phyloP scores from a whole-genome alignment of 2,888 invertebrate genomes.

The Xestia c-nigrum region DNA sequence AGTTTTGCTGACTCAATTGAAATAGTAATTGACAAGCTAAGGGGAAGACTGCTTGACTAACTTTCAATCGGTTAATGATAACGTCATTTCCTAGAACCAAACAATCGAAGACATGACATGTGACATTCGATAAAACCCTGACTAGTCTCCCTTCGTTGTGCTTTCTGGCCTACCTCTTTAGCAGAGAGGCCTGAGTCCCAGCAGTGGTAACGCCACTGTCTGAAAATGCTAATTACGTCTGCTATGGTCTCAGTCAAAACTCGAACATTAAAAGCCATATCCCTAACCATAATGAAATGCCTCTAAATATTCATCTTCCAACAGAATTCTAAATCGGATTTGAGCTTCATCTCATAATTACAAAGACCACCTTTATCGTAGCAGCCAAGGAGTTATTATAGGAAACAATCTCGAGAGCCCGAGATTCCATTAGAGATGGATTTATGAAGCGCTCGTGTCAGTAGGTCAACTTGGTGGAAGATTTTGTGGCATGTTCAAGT shows the following conservation, averaged over 20 bases:
- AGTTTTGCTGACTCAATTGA: too few species aligned
- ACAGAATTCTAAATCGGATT: slow-evolving; percentile 46
- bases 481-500: slow-evolving; percentile 12
- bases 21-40: too few species aligned
- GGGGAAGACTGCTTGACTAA: background rate
- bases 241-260: background rate
- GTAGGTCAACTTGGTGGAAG: slow-evolving; percentile 43
- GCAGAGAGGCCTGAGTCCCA: background rate
- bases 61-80: background rate
- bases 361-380: slow-evolving; percentile 54
- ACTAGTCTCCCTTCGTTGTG: background rate
- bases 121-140: background rate
- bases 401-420: slow-evolving; percentile 51
- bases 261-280: background rate
- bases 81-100: background rate
- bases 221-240: background rate
- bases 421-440: slow-evolving; percentile 54
- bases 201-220: background rate
- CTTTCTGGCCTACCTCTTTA: background rate
- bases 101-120: background rate
- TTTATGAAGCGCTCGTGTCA: slow-evolving; percentile 51
- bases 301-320: slow-evolving; percentile 47
- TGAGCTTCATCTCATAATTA: slow-evolving; percentile 52
- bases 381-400: slow-evolving; percentile 59
- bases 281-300: slow-evolving; percentile 13